Base-by-base conservation (phyloP, 2,888 invertebrate species). In the Aplocera efformata region DNA sequence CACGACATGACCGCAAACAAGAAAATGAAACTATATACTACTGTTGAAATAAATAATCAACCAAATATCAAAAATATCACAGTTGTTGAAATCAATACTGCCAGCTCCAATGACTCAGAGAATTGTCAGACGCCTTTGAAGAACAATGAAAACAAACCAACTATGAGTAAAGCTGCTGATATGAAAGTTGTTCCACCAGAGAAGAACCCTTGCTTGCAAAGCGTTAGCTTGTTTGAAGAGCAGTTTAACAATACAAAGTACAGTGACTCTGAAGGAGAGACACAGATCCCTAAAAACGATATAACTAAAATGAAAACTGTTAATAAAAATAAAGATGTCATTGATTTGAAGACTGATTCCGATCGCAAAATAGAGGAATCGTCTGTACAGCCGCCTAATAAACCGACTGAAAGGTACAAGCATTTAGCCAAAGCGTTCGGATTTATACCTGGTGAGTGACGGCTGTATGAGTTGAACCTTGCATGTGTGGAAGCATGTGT, bases 381-480 rank as follows among this genome's bases (percentile, higher is more conserved):
- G 7, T 22, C 31, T 10, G 8, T 10, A 1, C 6, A 22, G 6
- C 7, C 6, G 3, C n/a, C 7, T n/a, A 38, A 41, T 22, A 26
- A 36, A 9, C 37, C 40, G 13, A 62, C 53, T 13, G 62, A 72
- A 39, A 72, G 66, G 40, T 65, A 72, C 24, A 75, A 59, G 46
- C 68, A 67, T 28, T 61, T 84, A 53, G 66, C 75, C 28, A 73
- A 73, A 63, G 53, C 80, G 26, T 81, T 86, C 65, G 86, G 86
- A 75, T 78, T 79, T 57, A 47, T 72, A 20, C 72, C 70, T 61
- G 83, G 86, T 86, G 72, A 85, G 84, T 85, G 51, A 29, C 34
- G 21, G 34, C 41, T 29, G 38, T 44, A 30, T 26, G 42, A 42
- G 29, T 37, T 37, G 34, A 25, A 37, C 21, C 22, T 32, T 20